A percentile compares a stretch with the other conserved stretches of the same genome.
These are phyloP conservation scores for Schizaphis graminum DNA, from an alignment of 2,888 invertebrate species.

Conservation along the genomic window DNA sequence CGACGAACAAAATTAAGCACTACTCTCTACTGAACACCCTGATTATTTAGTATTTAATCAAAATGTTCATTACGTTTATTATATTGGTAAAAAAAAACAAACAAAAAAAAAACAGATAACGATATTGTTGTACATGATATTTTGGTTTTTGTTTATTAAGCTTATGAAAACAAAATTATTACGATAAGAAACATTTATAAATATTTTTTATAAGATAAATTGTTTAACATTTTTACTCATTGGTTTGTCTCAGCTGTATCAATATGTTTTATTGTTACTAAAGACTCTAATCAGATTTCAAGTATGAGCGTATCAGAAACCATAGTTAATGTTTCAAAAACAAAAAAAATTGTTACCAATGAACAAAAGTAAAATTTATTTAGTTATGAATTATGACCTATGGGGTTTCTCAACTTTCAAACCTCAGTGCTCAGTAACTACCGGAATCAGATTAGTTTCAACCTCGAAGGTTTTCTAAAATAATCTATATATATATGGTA, in stretches of 20 bases:
- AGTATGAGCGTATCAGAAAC: not conserved
- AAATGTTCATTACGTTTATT: not conserved
- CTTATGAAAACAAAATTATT: slow-evolving; percentile 9
- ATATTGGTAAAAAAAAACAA: not conserved
- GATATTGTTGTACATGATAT: not conserved
- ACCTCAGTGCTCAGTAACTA: not conserved
- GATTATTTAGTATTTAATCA: not conserved
- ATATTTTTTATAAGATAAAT: not conserved
- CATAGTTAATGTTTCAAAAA: not conserved
- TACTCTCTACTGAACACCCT: not conserved
- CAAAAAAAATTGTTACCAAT: not conserved
- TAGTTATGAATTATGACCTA: not conserved
- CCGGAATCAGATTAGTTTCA: not conserved
- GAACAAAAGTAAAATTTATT: not conserved
- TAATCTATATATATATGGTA: not conserved
- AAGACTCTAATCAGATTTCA: not conserved
- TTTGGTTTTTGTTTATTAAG: not conserved
- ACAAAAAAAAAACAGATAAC: not conserved
- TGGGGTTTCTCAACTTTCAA: not conserved
- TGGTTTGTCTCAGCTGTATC: not conserved
- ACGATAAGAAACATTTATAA: slow-evolving; percentile 25
- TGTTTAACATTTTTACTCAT: not conserved
- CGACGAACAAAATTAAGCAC: not conserved
- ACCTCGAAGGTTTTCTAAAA: not conserved
- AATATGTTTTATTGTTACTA: not conserved